Evolutionary conservation across 2,888 invertebrate species (phyloP).

Genomic region (Sphaerolaimus hirsutus): DNA sequence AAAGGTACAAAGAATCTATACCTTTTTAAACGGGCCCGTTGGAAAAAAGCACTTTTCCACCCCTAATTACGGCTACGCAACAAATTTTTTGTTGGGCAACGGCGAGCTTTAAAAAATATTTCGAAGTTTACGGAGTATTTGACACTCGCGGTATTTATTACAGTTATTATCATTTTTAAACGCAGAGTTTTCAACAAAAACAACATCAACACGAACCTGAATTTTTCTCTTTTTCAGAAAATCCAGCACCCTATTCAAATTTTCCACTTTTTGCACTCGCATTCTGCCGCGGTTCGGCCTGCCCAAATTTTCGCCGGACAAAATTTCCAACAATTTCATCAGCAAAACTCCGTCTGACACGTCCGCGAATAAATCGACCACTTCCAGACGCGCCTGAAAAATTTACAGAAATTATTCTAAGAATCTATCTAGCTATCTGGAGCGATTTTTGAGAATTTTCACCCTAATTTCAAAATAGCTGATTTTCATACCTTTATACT

Average conservation of each 20-base stretch:
- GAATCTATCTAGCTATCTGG: not conserved
- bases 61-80: too few species aligned
- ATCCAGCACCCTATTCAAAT: conserved; percentile 54
- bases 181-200: not conserved
- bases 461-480: not conserved
- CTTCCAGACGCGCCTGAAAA: conserved; percentile 76
- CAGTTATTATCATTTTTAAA: not conserved
- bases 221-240: conserved; percentile 22
- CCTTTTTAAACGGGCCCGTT: too few species aligned
- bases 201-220: conserved; percentile 8
- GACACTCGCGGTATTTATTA: not conserved
- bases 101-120: not conserved
- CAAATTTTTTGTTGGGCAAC: too few species aligned
- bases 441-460: not conserved
- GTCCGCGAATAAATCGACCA: conserved; percentile 84
- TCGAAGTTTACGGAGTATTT: not conserved
- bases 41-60: too few species aligned
- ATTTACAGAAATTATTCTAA: not conserved
- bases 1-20: too few species aligned
- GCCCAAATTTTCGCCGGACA: conserved; percentile 86
- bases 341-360: conserved; percentile 77
- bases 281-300: conserved; percentile 68
- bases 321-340: conserved; percentile 79
- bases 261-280: conserved; percentile 95
- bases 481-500: too few species aligned